Base-by-base conservation (phyloP, 2,797 vertebrate genomes). In the Notoglanidium macrostoma region DNA sequence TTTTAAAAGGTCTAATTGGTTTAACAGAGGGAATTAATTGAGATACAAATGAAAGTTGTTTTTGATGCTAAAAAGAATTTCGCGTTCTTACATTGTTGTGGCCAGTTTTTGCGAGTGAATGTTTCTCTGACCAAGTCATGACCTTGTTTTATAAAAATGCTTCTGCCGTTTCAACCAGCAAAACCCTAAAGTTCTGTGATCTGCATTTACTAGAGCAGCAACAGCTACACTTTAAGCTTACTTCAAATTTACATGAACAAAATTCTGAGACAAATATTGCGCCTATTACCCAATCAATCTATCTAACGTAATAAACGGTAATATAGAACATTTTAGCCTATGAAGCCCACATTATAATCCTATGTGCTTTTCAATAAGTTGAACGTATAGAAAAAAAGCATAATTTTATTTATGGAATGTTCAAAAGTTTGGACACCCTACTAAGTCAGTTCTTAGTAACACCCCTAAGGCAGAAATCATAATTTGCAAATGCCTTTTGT, bases 1-100 rank as follows among this genome's bases (percentile, higher is more conserved):
- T 44, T 70, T 80, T 83, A 85, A n/a, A 85, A 76, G 85, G 77
- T 17, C 51, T 84, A 83, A 90, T 44, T 87, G 92, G 84, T 70
- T 15, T 74, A 84, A n/a, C 93, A 94, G 78, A 88, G 89, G 89
- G 91, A 68, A 84, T 72, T 23, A 70, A 46, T 55, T 68, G 32
- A 81, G 17, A 29, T 63, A 72, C 80, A 70, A 85, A 82, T 84
- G 57, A 46, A 51, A 87, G 73, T 72, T 26, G 21, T 6, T 19
- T 86, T 88, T 83, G 44, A 85, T 61, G 72, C 40, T 83, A 40
- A 54, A 72, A 77, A 76, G 2, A 17, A 65, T 76, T 15, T 10
- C 46, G 49, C 5, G 14, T 77, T 54, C 15, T 67, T 23, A 54
- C 46, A 29, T 54, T 19, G 65, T 57, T 26, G 72, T 87, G 54